Evolutionary conservation across 2,888 invertebrate genomes (phyloP).

Genomic region (Sarcophaga caerulescens): DNA sequence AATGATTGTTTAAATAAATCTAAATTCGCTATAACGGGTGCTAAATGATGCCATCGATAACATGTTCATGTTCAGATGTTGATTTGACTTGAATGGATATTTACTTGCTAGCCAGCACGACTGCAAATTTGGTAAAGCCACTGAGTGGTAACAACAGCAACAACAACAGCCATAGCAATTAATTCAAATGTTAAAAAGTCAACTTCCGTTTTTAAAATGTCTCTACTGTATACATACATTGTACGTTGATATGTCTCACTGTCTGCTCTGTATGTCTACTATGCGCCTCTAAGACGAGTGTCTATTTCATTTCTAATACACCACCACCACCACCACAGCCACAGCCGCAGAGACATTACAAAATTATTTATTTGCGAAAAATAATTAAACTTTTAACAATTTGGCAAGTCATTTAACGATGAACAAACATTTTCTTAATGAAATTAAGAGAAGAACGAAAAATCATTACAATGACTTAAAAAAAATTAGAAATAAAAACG

Average conservation of each 20-base stretch:
- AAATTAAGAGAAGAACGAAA: constrained; percentile 45
- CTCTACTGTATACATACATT: constrained; percentile 49
- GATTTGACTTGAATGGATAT: neutral
- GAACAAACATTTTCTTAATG: constrained; percentile 54
- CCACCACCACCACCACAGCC: too few species aligned
- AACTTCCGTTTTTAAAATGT: constrained; percentile 71
- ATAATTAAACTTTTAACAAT: constrained; percentile 78
- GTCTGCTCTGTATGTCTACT: constrained; percentile 1
- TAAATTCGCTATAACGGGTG: constrained; percentile 26
- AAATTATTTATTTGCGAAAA: constrained; percentile 70
- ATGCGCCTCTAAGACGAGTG: neutral
- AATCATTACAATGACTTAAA: constrained; percentile 77
- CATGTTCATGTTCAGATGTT: constrained; percentile 24
- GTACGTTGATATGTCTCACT: constrained; percentile 3
- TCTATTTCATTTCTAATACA: neutral
- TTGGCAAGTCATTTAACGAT: constrained; percentile 70
- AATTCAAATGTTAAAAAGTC: constrained; percentile 77
- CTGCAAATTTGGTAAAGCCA: neutral
- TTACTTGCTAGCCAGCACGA: neutral
- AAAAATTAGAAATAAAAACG: constrained; percentile 25
- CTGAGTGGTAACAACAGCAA: constrained; percentile 27
- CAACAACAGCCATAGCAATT: constrained; percentile 70
- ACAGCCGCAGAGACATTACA: constrained; percentile 36
- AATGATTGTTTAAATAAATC: constrained; percentile 55
- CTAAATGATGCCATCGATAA: constrained; percentile 52